Evolutionary conservation across 2,888 invertebrate genomes (phyloP), one percentile per base, ranked within the genome.

Genomic region (Sphaerophoria rueppellii): DNA sequence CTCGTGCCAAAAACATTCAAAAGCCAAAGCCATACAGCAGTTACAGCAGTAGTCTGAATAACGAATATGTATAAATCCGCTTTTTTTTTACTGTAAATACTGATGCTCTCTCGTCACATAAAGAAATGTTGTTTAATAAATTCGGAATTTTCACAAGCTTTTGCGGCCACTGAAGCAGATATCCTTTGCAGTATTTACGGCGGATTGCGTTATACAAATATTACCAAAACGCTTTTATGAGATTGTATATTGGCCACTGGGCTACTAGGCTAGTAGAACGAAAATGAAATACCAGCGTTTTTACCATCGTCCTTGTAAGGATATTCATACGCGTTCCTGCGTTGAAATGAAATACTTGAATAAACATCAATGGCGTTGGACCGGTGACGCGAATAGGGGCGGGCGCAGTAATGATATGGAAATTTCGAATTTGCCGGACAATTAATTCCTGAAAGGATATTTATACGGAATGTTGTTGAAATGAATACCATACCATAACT

Each of bases 371-470:
- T 34, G 32, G n/a, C 50, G 16, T 4, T 16, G 50, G 16, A 14
- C 6, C 3, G 50, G 50, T 14, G 50, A 4, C 14, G 14, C 6
- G 12, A n/a, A n/a, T n/a, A n/a, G 48, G 14, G 50, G 40, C 12
- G 34, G 34, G 35, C 37, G 14, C 60, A 43, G 72, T 80, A 72
- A 83, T 83, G 69, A 69, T 72, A 85, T 85, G 83, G 83, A 85
- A 85, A 75, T 81, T 85, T 69, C 69, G 75, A 72, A 76, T 81
- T 80, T 81, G 83, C 72, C 76, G 81, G 75, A 63, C 83, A 85
- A 85, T 85, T 85, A 76, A 85, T 80, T 85, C 32, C 81, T 69
- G 76, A 81, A 85, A 81, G 76, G 83, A 85, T 72, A 60, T 60
- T 60, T 60, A 60, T 60, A 76, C 58, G 71, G n/a, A 24, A 61